phyloP scores from a whole-genome alignment of 1,140 invertebrate genomes.

The Penaeus indicus region DNA sequence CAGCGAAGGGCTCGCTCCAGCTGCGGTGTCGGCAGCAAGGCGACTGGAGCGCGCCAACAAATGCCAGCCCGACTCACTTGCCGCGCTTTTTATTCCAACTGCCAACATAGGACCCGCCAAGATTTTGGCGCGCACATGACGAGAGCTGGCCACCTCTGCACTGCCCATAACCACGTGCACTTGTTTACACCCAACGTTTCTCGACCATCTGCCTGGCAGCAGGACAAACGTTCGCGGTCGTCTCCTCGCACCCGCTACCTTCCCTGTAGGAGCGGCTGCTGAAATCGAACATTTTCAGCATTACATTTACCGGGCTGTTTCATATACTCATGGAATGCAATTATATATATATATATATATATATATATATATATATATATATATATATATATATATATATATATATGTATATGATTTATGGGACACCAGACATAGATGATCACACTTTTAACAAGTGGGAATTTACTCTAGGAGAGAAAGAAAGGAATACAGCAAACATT shows the following conservation, averaged over 20 bases:
- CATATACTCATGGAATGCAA: neutral
- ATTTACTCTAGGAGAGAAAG: too few species aligned
- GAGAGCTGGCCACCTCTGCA: conserved; percentile 64
- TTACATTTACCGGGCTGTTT: neutral
- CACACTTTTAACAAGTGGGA: neutral
- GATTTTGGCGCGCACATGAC: conserved; percentile 66
- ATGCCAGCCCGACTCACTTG: conserved; percentile 66
- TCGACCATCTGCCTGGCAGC: conserved; percentile 61
- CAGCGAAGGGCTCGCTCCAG: conserved; percentile 63
- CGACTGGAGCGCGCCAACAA: conserved; percentile 66
- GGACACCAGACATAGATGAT: neutral
- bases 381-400: neutral
- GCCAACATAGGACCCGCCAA: conserved; percentile 66
- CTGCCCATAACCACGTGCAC: conserved; percentile 64
- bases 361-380: conserved; percentile 6
- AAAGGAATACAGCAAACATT: too few species aligned
- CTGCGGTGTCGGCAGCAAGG: conserved; percentile 66
- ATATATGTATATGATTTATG: neutral
- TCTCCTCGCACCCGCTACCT: conserved; percentile 48
- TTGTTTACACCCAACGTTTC: conserved; percentile 64
- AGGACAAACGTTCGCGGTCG: conserved; percentile 58
- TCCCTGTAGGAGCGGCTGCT: conserved; percentile 9
- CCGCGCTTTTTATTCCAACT: conserved; percentile 67
- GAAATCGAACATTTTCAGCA: conserved; percentile 3
- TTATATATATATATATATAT: conserved; percentile 3